Evolutionary conservation across 1,140 invertebrate genomes (phyloP), one percentile per base, ranked within the genome.

Genomic region (Daktulosphaira vitifoliae): DNA sequence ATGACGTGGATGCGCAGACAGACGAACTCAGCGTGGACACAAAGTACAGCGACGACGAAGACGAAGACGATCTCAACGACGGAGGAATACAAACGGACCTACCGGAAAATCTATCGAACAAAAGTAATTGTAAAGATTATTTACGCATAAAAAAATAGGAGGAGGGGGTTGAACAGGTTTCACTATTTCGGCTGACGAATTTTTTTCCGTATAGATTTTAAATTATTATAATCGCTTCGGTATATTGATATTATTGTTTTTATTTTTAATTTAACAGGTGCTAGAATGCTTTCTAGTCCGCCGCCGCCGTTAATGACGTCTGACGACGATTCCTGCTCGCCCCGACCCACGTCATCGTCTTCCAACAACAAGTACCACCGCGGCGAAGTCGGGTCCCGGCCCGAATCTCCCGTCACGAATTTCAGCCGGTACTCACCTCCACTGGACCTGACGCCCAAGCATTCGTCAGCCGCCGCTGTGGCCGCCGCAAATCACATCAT

Each of bases 11-110:
- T 23, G 29, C 39, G 3, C 37, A 25, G 20, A 53, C 20, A 6
- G 85, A 87, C 68, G 85, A 87, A 70, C 86, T 84, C 75, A 87
- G 85, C 72, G 83, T 85, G 75, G 85, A 86, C 67, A 88, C 84
- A 68, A 84, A 83, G 72, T 83, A 81, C 76, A 77, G 75, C 68
- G 81, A 37, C 0, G 49, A 82, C 66, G 79, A 79, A 67, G 81
- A 82, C 67, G 81, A 85, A 70, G 79, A 81, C 64, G 79, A 80
- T 56, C 74, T 80, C 66, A 85, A 87, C 69, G n/a, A n/a, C n/a
- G n/a, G n/a, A n/a, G n/a, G n/a, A n/a, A n/a, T n/a, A n/a, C n/a
- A n/a, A n/a, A n/a, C n/a, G n/a, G 86, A 89, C 67, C 86, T 88
- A 74, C 87, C 87, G 65, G 87, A 89, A 73, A 89, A 89, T 74